Evolutionary conservation across 2,113 vertebrate species (phyloP).

Genomic region (Perca fluviatilis): DNA sequence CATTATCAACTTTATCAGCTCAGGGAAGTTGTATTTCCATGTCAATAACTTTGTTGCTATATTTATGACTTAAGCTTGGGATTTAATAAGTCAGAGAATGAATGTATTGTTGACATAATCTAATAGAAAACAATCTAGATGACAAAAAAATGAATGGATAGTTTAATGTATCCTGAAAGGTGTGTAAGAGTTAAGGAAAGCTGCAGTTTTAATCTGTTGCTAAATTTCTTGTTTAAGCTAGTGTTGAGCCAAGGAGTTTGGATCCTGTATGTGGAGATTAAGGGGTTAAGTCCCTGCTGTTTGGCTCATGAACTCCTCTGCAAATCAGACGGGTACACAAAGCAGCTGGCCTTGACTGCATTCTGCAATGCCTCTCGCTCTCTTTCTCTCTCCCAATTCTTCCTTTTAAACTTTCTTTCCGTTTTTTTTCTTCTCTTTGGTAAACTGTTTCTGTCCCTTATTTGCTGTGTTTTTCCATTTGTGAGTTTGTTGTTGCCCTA

Average conservation of each 20-base stretch:
- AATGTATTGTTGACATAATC: not conserved
- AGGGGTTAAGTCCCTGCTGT: constrained; percentile 62
- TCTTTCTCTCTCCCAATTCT: not conserved
- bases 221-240: constrained; percentile 34
- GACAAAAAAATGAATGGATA: not conserved
- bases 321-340: constrained; percentile 51
- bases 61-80: not conserved
- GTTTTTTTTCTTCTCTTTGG: not conserved
- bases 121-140: constrained; percentile 6
- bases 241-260: constrained; percentile 24
- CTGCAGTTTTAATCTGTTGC: constrained; percentile 26
- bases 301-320: constrained; percentile 51
- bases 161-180: not conserved
- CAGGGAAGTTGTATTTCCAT: not conserved
- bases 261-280: constrained; percentile 42
- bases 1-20: not conserved
- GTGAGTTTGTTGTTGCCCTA: constrained; percentile 55
- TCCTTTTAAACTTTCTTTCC: constrained; percentile 13
- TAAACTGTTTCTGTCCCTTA: constrained; percentile 3
- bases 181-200: constrained; percentile 4
- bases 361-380: constrained; percentile 24
- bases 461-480: constrained; percentile 47
- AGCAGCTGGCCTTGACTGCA: constrained; percentile 57
- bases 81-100: not conserved
- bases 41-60: not conserved